Evolutionary conservation across 2,797 vertebrate species (phyloP).

Genomic region (Myoxocephalus aenaeus): DNA sequence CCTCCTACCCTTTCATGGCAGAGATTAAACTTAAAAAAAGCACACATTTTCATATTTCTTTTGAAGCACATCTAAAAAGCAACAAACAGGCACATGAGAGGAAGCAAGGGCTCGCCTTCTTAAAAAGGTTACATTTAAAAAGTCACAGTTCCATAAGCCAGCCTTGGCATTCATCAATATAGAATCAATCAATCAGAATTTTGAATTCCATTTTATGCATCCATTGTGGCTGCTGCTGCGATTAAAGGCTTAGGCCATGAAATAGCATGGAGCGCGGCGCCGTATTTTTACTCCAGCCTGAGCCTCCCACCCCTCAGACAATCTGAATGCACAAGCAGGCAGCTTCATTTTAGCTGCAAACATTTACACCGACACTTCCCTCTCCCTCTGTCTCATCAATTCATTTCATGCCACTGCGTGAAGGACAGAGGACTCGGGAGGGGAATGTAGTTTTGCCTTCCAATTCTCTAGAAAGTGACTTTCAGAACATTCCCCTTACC

Average conservation of each 20-base stretch:
- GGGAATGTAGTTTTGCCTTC: conserved; percentile 73
- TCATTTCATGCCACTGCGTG: conserved; percentile 74
- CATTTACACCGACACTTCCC: conserved; percentile 72
- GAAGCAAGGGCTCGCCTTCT: conserved; percentile 35
- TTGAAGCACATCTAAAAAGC: conserved; percentile 61
- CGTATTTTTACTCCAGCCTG: conserved; percentile 56
- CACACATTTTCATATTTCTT: conserved; percentile 59
- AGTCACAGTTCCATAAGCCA: conserved; percentile 33
- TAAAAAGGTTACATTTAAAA: conserved; percentile 53
- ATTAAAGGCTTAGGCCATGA: conserved; percentile 78
- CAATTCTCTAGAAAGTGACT: conserved; percentile 78
- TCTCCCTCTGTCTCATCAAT: conserved; percentile 73
- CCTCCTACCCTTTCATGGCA: conserved; percentile 50
- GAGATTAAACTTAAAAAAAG: conserved; percentile 74
- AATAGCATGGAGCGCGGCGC: conserved; percentile 56
- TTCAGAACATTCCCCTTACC: conserved; percentile 62
- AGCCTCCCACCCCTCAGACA: conserved; percentile 60
- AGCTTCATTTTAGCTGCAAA: conserved; percentile 74
- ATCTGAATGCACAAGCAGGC: conserved; percentile 71
- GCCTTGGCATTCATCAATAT: conserved; percentile 73
- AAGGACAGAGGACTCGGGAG: conserved; percentile 74
- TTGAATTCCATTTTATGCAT: conserved; percentile 73
- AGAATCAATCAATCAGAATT: conserved; percentile 77
- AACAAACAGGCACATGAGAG: conserved; percentile 51
- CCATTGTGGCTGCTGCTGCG: conserved; percentile 60